Conservation (phyloP, 2,888 invertebrate genomes). For the Mythimna ferrago region DNA sequence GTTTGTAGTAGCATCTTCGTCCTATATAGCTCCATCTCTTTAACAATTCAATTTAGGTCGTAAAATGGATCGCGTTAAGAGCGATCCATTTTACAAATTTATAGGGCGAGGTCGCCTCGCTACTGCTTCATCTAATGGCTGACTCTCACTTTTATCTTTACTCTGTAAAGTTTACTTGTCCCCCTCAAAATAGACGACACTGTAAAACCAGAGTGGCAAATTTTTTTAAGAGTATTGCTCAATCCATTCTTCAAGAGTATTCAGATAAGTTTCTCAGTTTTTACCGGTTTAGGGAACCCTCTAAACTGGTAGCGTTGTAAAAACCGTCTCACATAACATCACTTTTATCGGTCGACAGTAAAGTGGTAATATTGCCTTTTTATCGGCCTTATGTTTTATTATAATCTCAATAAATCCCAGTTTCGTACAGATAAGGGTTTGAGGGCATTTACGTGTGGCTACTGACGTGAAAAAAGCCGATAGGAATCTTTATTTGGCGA, state of each 20-base stretch:
- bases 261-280: constrained; percentile 2
- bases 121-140: too few species aligned
- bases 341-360: constrained; percentile 31
- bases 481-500: neutral
- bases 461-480: neutral
- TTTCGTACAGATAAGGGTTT: constrained; percentile 11
- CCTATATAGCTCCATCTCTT: too few species aligned
- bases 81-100: too few species aligned
- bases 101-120: too few species aligned
- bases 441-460: neutral
- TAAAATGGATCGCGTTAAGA: too few species aligned
- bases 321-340: constrained; percentile 7
- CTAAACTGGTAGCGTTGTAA: constrained; percentile 2
- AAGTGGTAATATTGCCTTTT: constrained; percentile 23
- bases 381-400: constrained; percentile 19
- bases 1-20: neutral
- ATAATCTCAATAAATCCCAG: constrained; percentile 25
- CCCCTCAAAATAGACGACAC: too few species aligned
- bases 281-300: neutral
- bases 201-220: too few species aligned
- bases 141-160: too few species aligned
- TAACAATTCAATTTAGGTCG: too few species aligned
- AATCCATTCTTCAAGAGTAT: neutral
- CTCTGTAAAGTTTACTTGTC: neutral
- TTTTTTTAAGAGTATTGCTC: neutral